Base-by-base conservation (phyloP, 1,140 invertebrate genomes). In the Pissodes strobi region DNA sequence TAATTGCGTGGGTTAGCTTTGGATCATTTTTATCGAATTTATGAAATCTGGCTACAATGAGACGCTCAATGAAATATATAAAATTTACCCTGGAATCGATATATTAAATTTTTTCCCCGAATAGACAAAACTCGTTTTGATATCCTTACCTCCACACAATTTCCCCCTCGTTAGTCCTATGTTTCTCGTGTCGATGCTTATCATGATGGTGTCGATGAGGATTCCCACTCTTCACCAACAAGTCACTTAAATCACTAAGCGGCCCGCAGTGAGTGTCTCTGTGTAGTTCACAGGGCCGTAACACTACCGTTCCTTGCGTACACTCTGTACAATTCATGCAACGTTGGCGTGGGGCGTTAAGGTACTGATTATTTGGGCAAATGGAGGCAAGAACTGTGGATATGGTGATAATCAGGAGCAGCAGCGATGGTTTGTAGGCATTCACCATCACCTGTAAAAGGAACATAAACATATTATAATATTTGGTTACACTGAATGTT, bases 281-380 rank as follows among this genome's bases (percentile, higher is more conserved):
- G 75, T 88, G 83, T 5, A 85, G 73, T 25, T 84, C 82, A 73
- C 87, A 89, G 27, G 86, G 86, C 55, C 81, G 81, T 18, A 85
- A 67, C 4, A 87, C 86, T n/a, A 85, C 82, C 30, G 80, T 75
- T 23, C 78, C 76, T 30, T 72, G 67, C 12, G 75, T 74, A 75
- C 87, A 89, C 69, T 79, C 78, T 6, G 84, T 85, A 78, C 87
- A 89, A 30, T 85, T 81, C 60, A 82, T 74, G 75, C 87, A 89
- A 56, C 69, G 71, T 67, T 80, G 81, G 30, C 75, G 78, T 55
- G 84, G 79, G 15, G 80, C 75, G 67, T 84, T 82, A 81, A 86
- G 85, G 68, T 73, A 79, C 65, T 78, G 72, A 45, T 69, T 71
- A 48, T 71, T 68, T 45, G 73, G 64, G 66, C 75, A 77, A 49